Percentiles rank a stretch among this genome's conserved stretches.
Evolutionary conservation across 2,888 invertebrate species (phyloP).

Genomic region (Taphrorychus bicolor): DNA sequence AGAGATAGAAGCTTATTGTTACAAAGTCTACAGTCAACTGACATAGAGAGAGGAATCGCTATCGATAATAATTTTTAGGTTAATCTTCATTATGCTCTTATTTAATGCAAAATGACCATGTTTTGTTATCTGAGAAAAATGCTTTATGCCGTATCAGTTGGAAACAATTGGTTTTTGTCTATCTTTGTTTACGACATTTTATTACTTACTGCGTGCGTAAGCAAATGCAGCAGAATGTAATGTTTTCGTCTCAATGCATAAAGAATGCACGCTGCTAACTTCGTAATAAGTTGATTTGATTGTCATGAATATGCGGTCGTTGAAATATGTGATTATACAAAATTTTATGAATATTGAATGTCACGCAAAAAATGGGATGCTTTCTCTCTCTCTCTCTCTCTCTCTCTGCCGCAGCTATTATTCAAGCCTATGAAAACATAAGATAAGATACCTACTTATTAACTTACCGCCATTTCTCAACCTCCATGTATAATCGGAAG

Average conservation of each 20-base stretch:
- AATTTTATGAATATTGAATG: no score
- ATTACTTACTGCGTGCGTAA: neutral
- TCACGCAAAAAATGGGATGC: no score
- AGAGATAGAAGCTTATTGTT: no score
- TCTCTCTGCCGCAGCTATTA: neutral
- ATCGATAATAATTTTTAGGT: neutral
- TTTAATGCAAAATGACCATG: conserved; percentile 19
- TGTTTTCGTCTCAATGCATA: neutral
- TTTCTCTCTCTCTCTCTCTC: neutral
- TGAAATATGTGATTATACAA: neutral
- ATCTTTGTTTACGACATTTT: conserved; percentile 20
- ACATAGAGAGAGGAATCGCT: neutral
- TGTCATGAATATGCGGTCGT: neutral
- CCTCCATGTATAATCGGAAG: neutral
- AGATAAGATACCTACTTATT: neutral
- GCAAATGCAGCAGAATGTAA: neutral
- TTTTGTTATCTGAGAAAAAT: conserved; percentile 16
- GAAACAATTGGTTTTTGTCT: conserved; percentile 14
- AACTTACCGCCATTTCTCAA: conserved; percentile 26
- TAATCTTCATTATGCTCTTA: conserved; percentile 10
- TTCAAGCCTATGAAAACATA: neutral
- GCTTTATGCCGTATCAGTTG: conserved; percentile 29
- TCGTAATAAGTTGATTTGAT: no score
- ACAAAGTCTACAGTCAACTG: no score
- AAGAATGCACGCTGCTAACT: no score